phyloP scores from a whole-genome alignment of 1,140 invertebrate species.

The Chrysomallon squamiferum region DNA sequence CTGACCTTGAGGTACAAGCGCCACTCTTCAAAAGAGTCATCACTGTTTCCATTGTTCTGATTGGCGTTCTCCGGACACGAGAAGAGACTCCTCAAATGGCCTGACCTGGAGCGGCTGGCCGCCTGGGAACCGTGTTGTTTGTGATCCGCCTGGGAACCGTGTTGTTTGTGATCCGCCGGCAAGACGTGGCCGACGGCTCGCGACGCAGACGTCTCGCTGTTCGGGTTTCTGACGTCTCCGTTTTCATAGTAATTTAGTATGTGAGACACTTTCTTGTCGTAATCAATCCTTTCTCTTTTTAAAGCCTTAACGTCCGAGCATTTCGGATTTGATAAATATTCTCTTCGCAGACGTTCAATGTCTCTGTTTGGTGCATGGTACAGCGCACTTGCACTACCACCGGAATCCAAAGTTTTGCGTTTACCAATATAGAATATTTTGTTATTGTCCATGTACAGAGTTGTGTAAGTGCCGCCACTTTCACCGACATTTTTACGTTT shows the following conservation, averaged over 20 bases:
- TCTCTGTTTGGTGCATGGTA: no score
- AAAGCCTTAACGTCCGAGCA: not conserved
- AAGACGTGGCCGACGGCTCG: not conserved
- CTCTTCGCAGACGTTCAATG: conserved; percentile 6
- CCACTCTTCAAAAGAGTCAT: conserved; percentile 6
- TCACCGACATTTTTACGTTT: no score
- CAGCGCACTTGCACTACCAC: not conserved
- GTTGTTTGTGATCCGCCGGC: not conserved
- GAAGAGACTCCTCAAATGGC: not conserved
- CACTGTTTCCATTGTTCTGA: not conserved
- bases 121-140: not conserved
- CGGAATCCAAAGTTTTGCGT: no score
- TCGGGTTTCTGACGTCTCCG: not conserved
- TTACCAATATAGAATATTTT: conserved; percentile 6
- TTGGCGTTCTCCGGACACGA: not conserved
- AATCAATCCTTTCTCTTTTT: conserved; percentile 3
- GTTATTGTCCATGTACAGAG: conserved; percentile 9
- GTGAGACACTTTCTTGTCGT: not conserved
- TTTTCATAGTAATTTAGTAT: conserved; percentile 11
- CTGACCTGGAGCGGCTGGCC: not conserved
- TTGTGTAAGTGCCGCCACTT: not conserved
- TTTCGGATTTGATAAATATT: not conserved
- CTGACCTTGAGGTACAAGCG: conserved; percentile 3
- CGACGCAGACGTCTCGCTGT: not conserved
- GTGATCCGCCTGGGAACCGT: not conserved